Base-by-base conservation (phyloP, 2,888 invertebrate species). In the Paralinhomoeus sp. region DNA sequence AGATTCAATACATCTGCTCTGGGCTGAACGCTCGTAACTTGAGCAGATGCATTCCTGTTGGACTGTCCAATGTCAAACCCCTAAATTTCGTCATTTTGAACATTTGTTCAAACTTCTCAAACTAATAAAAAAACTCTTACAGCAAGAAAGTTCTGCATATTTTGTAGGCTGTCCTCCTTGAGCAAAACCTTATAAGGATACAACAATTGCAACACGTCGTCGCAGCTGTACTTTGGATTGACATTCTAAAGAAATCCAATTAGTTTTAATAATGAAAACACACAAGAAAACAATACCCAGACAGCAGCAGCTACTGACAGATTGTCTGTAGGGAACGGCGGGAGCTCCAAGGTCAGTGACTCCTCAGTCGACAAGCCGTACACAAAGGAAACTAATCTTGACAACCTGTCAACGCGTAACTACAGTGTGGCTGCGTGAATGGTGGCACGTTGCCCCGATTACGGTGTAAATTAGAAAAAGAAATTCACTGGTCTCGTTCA, bases 271-370 rank as follows among this genome's bases (percentile, higher is more conserved):
- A n/a, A n/a, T n/a, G n/a, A n/a, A n/a, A n/a, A n/a, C n/a, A n/a
- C n/a, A n/a, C n/a, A n/a, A n/a, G n/a, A n/a, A n/a, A n/a, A n/a
- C n/a, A n/a, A n/a, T n/a, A n/a, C 80, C 72, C 81, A 56, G 48
- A 82, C 72, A 48, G 67, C 63, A 3, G 76, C 77, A 27, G 75
- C 74, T 5, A 72, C 62, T 1, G 68, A 64, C 41, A 87, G 64
- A 64, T 76, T 81, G 57, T 84, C 82, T 1, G 84, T 62, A 0
- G 91, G 89, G 62, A 89, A 87, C 66, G 87, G 83, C 0, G 85
- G 85, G 45, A 91, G 65, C 44, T 76, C 77, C 45, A 83, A 68
- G 46, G 67, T 60, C 3, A 67, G 60, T 39, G 79, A 72, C 62
- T 84, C 84, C 7, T 76, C 74, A 20, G 77, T 75, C 51, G 77